Evolutionary conservation across 2,113 vertebrate species (phyloP).

Genomic region (Tachycineta bicolor): DNA sequence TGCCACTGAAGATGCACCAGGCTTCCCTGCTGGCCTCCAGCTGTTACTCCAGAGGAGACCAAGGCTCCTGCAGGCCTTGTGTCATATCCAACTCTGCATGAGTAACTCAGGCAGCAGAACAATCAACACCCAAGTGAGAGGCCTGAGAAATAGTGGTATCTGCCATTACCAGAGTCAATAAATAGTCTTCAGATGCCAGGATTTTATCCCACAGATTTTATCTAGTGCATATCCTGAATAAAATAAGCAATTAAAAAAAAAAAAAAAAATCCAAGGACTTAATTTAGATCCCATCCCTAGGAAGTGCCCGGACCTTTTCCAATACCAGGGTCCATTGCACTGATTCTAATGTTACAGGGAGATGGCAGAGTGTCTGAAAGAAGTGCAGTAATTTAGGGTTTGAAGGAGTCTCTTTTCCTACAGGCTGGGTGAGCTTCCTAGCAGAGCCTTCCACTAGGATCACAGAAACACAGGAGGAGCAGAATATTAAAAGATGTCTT

Average conservation of each 20-base stretch:
- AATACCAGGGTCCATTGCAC: not conserved
- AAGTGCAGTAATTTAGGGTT: not conserved
- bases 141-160: not conserved
- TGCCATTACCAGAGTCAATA: not conserved
- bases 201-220: not conserved
- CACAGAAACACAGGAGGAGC: not conserved
- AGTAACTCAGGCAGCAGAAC: not conserved
- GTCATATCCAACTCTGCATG: not conserved
- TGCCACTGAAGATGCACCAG: not conserved
- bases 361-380: not conserved
- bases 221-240: not conserved
- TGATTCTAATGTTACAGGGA: not conserved
- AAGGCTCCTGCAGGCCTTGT: not conserved
- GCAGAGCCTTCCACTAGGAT: not conserved
- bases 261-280: not conserved
- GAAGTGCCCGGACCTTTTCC: not conserved
- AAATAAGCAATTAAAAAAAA: not conserved
- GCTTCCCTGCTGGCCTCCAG: not conserved
- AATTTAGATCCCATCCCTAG: not conserved
- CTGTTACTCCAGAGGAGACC: not conserved
- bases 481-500: not conserved
- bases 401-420: not conserved
- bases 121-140: not conserved
- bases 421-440: not conserved
- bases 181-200: not conserved